Conservation (phyloP, 92 coral and sea anemone species). For the Nematostella vectensis region DNA sequence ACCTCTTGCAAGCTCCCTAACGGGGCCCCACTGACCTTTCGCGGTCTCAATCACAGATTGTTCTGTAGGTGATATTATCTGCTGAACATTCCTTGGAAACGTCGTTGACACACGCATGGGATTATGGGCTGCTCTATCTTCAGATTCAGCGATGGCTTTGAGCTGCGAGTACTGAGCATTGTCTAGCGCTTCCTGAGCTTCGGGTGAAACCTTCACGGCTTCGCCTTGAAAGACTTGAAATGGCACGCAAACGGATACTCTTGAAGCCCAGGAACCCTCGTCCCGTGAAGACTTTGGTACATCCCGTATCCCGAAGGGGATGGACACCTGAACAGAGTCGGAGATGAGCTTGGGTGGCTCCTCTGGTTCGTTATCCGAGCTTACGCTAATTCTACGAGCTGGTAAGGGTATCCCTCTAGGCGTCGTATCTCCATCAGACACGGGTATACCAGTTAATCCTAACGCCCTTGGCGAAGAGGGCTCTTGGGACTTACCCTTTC, state of each 20-base stretch:
- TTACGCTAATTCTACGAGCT: neutral
- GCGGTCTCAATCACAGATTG: neutral
- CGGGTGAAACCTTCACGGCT: conserved; percentile 17
- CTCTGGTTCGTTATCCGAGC: neutral
- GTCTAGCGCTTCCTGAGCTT: conserved; percentile 22
- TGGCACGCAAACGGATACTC: conserved; percentile 77
- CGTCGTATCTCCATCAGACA: neutral
- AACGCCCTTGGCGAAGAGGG: conserved; percentile 8
- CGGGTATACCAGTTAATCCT: conserved; percentile 11
- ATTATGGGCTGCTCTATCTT: neutral
- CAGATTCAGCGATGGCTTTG: conserved; percentile 9
- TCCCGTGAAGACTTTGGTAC: conserved; percentile 27
- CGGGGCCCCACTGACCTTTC: no score
- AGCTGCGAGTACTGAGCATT: conserved; percentile 11
- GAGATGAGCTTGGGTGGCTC: conserved; percentile 27
- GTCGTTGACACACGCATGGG: neutral
- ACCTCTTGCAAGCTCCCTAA: neutral
- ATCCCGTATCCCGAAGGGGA: conserved; percentile 66
- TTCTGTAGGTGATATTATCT: neutral
- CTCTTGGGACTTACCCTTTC: conserved; percentile 2
- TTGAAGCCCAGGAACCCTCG: conserved; percentile 54
- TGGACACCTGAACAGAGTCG: conserved; percentile 58
- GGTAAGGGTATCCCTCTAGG: neutral
- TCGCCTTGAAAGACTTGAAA: conserved; percentile 64
- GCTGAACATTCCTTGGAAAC: neutral